Evolutionary conservation across 2,888 invertebrate genomes (phyloP).

Genomic region (Eilema griseolum): DNA sequence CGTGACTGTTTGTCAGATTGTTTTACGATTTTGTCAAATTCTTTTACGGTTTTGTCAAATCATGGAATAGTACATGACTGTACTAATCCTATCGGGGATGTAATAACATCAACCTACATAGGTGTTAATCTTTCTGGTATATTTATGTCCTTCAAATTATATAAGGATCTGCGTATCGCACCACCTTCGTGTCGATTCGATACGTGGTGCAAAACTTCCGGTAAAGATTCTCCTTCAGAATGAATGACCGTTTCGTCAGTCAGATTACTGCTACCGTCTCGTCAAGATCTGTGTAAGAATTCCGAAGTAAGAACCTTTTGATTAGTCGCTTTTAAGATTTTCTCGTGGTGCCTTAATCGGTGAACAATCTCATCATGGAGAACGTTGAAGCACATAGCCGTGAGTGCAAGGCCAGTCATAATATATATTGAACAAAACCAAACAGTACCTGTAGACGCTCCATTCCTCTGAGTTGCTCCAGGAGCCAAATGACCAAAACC

Average conservation of each 20-base stretch:
- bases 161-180: constrained; percentile 76
- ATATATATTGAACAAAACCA: constrained; percentile 97
- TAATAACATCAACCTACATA: constrained; percentile 60
- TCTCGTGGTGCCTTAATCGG: constrained; percentile 89
- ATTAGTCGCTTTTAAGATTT: constrained; percentile 71
- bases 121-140: constrained; percentile 76
- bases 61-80: constrained; percentile 20
- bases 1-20: constrained; percentile 38
- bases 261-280: constrained; percentile 77
- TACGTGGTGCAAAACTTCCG: constrained; percentile 82
- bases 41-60: constrained; percentile 48
- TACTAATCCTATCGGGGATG: constrained; percentile 5
- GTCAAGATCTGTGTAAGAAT: constrained; percentile 82
- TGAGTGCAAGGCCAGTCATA: constrained; percentile 95
- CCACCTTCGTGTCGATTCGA: constrained; percentile 74
- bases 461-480: constrained; percentile 86
- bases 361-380: constrained; percentile 95
- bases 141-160: constrained; percentile 74
- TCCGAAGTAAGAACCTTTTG: constrained; percentile 80
- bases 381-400: constrained; percentile 96
- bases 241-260: constrained; percentile 78
- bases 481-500: constrained; percentile 96
- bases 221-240: constrained; percentile 80
- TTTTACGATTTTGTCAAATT: constrained; percentile 6
- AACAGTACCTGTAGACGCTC: constrained; percentile 89